Base-by-base conservation (phyloP, 2,797 vertebrate genomes). In the Poliocrania exsul region DNA sequence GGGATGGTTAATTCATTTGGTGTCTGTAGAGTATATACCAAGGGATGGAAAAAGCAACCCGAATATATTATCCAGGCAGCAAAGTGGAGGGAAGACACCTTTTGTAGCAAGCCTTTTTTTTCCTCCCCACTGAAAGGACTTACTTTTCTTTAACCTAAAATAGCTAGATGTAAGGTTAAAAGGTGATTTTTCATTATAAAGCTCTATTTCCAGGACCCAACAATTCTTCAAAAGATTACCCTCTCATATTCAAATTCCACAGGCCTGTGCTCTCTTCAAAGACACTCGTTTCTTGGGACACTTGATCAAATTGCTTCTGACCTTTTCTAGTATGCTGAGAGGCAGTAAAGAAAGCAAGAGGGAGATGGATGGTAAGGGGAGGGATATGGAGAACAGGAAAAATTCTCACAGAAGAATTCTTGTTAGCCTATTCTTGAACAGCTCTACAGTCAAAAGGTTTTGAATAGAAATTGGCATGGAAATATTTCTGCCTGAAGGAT, bases 401-500 rank as follows among this genome's bases (percentile, higher is more conserved):
- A 95, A 81, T 84, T 73, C 80, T 90, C 72, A 81, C 5, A 58
- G 58, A 92, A 88, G 35, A 93, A 95, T 82, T 90, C 67, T 67
- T 90, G 51, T 88, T 73, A 86, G 86, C 37, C 81, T 90, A 37
- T 85, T 94, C 90, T 90, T 64, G 25, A 92, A 84, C 62, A 90
- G 87, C 28, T 88, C 51, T 38, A 81, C 70, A 84, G 86, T 84
- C 60, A 72, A 95, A 95, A 92, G 80, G 82, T 92, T 95, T 96
- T 94, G 81, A 96, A 95, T 73, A 2, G 16, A 92, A 95, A 91
- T 38, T 92, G 95, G 89, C 95, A 93, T 8, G 18, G 82, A 92
- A 92, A 73, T 79, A 95, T 86, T 97, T 95, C 93, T 94, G 89
- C 95, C 87, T 95, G 91, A 92, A 95, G 92, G 85, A 93, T 81